phyloP scores from a whole-genome alignment of 2,888 invertebrate species.

The Trypoxylon attenuatum region DNA sequence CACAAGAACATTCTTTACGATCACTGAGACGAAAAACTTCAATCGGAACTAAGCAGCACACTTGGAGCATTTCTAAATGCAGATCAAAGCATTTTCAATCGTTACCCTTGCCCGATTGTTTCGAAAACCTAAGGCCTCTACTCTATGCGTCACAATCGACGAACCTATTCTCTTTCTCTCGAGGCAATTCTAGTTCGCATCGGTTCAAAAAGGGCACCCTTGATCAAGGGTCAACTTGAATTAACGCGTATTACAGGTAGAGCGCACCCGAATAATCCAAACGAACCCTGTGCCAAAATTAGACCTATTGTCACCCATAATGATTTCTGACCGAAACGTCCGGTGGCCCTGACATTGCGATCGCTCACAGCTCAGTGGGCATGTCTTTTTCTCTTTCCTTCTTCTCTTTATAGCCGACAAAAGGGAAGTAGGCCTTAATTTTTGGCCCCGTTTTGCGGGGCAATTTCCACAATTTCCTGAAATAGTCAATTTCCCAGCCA shows the following conservation, averaged over 20 bases:
- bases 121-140: no score
- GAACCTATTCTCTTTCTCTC: no score
- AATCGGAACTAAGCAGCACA: no score
- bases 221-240: conserved; percentile 4
- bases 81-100: no score
- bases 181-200: not conserved
- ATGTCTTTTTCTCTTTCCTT: no score
- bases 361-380: conserved; percentile 20
- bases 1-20: no score
- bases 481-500: no score
- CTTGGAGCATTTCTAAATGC: no score
- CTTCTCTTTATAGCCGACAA: conserved; percentile 17
- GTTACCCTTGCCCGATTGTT: no score
- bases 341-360: conserved; percentile 31
- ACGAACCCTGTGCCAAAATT: no score
- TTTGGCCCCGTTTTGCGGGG: not conserved
- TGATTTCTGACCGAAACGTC: conserved; percentile 37
- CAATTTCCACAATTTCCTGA: conserved; percentile 1
- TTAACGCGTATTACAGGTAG: conserved; percentile 9
- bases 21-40: no score
- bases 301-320: conserved; percentile 28
- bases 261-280: conserved; percentile 26
- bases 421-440: conserved; percentile 22
- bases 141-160: no score
- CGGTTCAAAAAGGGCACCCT: not conserved